Evolutionary conservation across 2,113 vertebrate species (phyloP).

Genomic region (Gobius niger): DNA sequence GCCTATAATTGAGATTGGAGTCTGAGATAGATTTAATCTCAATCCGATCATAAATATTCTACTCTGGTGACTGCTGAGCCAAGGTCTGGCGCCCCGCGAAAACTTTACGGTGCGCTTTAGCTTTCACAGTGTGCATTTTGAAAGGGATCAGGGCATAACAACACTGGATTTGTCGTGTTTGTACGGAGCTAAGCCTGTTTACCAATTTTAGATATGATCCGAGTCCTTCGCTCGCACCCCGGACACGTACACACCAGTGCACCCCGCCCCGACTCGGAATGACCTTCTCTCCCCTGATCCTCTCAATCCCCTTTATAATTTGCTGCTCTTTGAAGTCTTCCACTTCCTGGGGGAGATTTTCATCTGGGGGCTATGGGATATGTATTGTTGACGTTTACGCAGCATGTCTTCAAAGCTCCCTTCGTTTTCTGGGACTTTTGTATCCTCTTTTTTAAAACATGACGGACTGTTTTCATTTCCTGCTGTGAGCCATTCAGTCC

Average conservation of each 20-base stretch:
- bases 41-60: too few relatives aligned
- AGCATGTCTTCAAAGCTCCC: slow-evolving; percentile 81
- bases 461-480: slow-evolving; percentile 18
- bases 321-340: slow-evolving; percentile 88
- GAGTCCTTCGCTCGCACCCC: slow-evolving; percentile 23
- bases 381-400: slow-evolving; percentile 82
- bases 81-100: too few relatives aligned
- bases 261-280: slow-evolving; percentile 18
- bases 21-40: too few relatives aligned
- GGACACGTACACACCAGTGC: neutral
- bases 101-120: slow-evolving; percentile 12
- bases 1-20: too few relatives aligned
- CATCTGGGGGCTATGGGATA: slow-evolving; percentile 88
- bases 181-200: slow-evolving; percentile 53
- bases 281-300: slow-evolving; percentile 55
- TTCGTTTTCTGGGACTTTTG: slow-evolving; percentile 84
- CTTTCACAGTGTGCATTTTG: slow-evolving; percentile 37
- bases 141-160: slow-evolving; percentile 34
- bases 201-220: slow-evolving; percentile 33
- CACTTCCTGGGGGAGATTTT: slow-evolving; percentile 88
- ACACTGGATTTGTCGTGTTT: slow-evolving; percentile 44
- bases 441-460: slow-evolving; percentile 79
- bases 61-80: too few relatives aligned
- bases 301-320: slow-evolving; percentile 67
- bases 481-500: slow-evolving; percentile 24